These are phyloP conservation scores for Melitaea cinxia DNA, from an alignment of 1,140 invertebrate species.

Conservation along the genomic window DNA sequence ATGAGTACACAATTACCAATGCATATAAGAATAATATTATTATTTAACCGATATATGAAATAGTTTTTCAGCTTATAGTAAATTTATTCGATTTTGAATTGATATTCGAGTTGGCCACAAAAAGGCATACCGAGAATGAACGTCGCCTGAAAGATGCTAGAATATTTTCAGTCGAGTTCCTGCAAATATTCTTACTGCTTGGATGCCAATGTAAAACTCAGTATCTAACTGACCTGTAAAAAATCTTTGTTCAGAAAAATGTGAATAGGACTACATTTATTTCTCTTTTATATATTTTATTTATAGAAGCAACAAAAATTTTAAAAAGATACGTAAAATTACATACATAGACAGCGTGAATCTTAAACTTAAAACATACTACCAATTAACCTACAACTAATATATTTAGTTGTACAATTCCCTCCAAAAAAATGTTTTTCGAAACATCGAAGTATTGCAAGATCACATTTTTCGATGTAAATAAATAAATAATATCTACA, in stretches of 20 bases:
- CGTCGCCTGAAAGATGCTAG: slow-evolving; percentile 34
- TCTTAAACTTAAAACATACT: too few relatives aligned
- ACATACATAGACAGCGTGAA: too few relatives aligned
- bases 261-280: not conserved
- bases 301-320: too few relatives aligned
- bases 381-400: too few relatives aligned
- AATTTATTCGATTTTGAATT: slow-evolving; percentile 19
- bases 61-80: not conserved
- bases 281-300: not conserved
- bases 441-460: too few relatives aligned
- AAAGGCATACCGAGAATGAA: slow-evolving; percentile 33
- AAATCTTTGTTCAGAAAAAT: slow-evolving; percentile 27
- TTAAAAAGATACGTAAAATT: too few relatives aligned
- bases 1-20: too few relatives aligned
- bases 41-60: not conserved
- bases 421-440: too few relatives aligned
- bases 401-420: too few relatives aligned
- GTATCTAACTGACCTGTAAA: slow-evolving; percentile 36
- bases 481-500: too few relatives aligned
- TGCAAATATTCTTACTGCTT: slow-evolving; percentile 43
- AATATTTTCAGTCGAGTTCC: slow-evolving; percentile 43
- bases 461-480: too few relatives aligned
- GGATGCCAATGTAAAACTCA: slow-evolving; percentile 28
- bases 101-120: slow-evolving; percentile 42
- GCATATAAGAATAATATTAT: too few relatives aligned